Evolutionary conservation across 2,113 vertebrate species (phyloP).

Genomic region (Lepidothrix coronata): DNA sequence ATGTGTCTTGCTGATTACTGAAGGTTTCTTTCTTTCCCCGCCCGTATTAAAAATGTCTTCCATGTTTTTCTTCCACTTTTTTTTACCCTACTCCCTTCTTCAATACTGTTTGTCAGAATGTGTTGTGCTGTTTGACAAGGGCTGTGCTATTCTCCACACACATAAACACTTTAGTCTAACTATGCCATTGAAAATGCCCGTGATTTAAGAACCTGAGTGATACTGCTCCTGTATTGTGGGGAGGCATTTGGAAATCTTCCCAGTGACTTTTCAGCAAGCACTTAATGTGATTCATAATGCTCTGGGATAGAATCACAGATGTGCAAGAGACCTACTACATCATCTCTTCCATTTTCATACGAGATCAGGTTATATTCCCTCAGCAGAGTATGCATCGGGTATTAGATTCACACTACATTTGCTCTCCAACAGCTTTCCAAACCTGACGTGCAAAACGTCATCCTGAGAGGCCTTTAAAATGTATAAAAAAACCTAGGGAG

Average conservation of each 20-base stretch:
- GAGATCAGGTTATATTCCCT: not conserved
- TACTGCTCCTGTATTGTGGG: not conserved
- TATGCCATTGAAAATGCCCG: not conserved
- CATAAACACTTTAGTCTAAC: not conserved
- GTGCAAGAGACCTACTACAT: not conserved
- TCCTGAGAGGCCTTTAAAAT: not conserved
- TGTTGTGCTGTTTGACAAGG: not conserved
- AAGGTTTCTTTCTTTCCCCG: not conserved
- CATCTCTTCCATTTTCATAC: not conserved
- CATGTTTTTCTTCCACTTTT: not conserved
- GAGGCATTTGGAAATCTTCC: constrained; percentile 41
- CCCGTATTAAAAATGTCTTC: not conserved
- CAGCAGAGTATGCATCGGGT: not conserved
- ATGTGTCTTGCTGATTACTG: not conserved
- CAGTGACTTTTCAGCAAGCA: constrained; percentile 11
- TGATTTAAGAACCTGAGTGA: not conserved
- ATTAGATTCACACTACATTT: not conserved
- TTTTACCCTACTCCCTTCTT: not conserved
- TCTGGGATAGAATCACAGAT: not conserved
- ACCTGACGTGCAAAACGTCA: not conserved
- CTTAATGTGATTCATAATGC: constrained; percentile 7
- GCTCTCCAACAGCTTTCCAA: not conserved
- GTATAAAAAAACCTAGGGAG: not conserved
- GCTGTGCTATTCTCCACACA: not conserved
- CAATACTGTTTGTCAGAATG: not conserved